Base-by-base conservation (phyloP, 2,797 vertebrate species). In the Tinamus major region DNA sequence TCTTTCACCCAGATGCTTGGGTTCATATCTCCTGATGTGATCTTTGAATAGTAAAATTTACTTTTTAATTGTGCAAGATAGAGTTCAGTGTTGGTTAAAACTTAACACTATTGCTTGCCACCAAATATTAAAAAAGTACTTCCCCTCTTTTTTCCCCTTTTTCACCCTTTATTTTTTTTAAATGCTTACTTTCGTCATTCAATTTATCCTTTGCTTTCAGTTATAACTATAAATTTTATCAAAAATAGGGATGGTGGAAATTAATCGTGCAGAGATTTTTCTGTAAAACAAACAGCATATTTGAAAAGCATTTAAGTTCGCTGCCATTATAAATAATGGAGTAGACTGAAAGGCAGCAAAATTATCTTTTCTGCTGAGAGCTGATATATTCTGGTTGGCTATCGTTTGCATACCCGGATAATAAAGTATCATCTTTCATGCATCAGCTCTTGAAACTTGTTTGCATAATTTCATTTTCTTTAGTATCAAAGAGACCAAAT, bases 141-240 rank as follows among this genome's bases (percentile, higher is more conserved):
- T 80, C 77, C 71, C 31, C 11, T 26, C 23, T 48, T 48, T 48
- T 24, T 48, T 91, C 15, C 5, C 29, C 37, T 37, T 49, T 21
- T 91, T 41, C 42, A 5, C 39, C 80, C 76, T 15, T 12, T 44
- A 48, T 69, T 55, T 69, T 55, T 41, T 63, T 42, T 23, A 24
- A 24, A 71, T 85, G 37, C 64, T 95, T 71, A 16, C 37, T 87
- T 78, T 55, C 61, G 42, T 89, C 64, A 48, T 79, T 71, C 31
- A 42, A 8, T 79, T 91, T 86, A 65, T 75, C 64, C 41, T 90
- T 90, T 93, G 58, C 41, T 94, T 95, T 90, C 78, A 68, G 1
- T 81, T 81, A 29, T 15, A 61, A 44, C 21, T 26, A 19, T 56
- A 77, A 62, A 78, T 61, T 75, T 69, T 6, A 37, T 89, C 68